Conservation (phyloP, 1,140 invertebrate genomes). For the Microplitis mediator region DNA sequence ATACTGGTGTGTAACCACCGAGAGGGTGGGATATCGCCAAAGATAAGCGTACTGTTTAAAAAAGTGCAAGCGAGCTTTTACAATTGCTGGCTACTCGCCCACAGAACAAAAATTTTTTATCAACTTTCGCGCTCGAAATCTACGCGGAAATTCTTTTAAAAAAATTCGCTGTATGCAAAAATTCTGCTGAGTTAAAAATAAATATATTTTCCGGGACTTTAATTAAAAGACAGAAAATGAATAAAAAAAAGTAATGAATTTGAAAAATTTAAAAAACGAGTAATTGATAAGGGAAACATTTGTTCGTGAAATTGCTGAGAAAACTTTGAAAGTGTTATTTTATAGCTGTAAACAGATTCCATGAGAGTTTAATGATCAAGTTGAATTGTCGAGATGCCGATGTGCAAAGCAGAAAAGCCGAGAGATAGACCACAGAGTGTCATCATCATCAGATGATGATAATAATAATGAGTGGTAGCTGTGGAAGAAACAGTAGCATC, state of each 20-base stretch:
- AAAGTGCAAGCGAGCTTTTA: background rate
- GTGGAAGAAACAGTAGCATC: too few species aligned
- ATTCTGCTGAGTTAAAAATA: too few species aligned
- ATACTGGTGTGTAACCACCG: conserved; percentile 25
- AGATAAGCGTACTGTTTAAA: conserved; percentile 8
- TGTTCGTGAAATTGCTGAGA: background rate
- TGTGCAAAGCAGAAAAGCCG: background rate
- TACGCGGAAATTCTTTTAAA: too few species aligned
- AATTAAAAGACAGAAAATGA: too few species aligned
- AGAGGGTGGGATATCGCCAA: conserved; percentile 32
- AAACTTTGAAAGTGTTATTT: background rate
- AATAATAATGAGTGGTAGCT: too few species aligned
- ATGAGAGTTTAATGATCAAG: conserved; percentile 2
- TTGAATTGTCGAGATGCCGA: conserved; percentile 10
- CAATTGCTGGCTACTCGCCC: background rate
- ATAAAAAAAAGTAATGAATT: too few species aligned
- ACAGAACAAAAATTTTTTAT: conserved; percentile 5
- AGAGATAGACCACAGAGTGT: too few species aligned
- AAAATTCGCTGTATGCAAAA: too few species aligned
- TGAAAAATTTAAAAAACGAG: too few species aligned
- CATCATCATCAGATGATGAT: too few species aligned
- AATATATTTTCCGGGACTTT: too few species aligned
- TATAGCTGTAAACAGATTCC: conserved; percentile 1
- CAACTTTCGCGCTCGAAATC: background rate
- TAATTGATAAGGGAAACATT: too few species aligned